These are phyloP conservation scores for Allacma fusca DNA, from an alignment of 2,888 invertebrate species.

Conservation along the genomic window DNA sequence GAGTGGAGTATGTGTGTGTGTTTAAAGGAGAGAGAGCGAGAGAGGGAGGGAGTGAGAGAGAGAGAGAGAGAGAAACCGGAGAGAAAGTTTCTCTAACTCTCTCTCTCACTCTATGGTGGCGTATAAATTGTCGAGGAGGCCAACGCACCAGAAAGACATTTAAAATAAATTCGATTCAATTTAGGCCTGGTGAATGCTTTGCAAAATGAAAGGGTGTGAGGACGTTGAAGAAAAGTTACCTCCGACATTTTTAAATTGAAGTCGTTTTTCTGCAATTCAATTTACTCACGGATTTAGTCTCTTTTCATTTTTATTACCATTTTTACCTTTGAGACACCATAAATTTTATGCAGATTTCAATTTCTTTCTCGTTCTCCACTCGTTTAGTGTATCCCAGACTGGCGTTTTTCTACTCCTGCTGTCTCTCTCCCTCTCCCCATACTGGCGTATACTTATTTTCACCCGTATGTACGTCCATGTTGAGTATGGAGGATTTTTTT, in stretches of 20 bases:
- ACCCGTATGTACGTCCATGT: conserved; percentile 11
- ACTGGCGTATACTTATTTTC: not conserved
- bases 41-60: not conserved
- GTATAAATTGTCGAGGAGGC: conserved; percentile 51
- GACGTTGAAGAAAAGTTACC: conserved; percentile 43
- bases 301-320: conserved; percentile 62
- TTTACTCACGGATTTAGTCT: conserved; percentile 62
- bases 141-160: conserved; percentile 55
- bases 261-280: conserved; percentile 62
- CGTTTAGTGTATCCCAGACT: conserved; percentile 12
- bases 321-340: conserved; percentile 62
- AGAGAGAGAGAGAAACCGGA: not conserved
- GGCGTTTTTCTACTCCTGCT: conserved; percentile 19
- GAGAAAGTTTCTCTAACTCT: conserved; percentile 28
- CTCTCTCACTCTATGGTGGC: conserved; percentile 23
- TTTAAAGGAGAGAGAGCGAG: not conserved
- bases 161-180: conserved; percentile 62
- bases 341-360: conserved; percentile 62
- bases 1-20: no score
- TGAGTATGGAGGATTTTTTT: not conserved
- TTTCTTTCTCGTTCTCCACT: conserved; percentile 56
- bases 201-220: conserved; percentile 41
- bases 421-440: conserved; percentile 21
- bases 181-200: conserved; percentile 50
- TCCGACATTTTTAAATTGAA: conserved; percentile 62